These are phyloP conservation scores for Pelusios castaneus DNA, from an alignment of 2,113 vertebrate genomes.

Conservation along the genomic window DNA sequence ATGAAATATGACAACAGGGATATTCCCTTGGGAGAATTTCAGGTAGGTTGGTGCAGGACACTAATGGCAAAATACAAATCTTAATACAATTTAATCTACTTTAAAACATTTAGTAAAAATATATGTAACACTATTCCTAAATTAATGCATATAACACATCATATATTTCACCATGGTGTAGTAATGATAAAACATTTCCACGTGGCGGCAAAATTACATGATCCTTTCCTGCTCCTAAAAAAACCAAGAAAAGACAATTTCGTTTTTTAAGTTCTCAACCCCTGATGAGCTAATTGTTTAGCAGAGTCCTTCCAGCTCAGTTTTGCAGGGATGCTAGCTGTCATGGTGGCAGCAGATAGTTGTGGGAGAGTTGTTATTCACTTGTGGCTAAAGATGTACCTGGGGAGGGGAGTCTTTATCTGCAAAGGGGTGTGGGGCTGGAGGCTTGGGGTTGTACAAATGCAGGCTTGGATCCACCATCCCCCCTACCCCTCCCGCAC, in stretches of 20 bases:
- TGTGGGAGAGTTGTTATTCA: not conserved
- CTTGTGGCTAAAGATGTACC: not conserved
- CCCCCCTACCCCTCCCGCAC: too few relatives aligned
- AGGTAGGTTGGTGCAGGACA: not conserved
- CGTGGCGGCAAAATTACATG: not conserved
- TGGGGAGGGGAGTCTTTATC: not conserved
- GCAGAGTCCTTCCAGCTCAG: not conserved
- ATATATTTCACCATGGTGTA: too few relatives aligned
- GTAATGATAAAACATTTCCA: not conserved
- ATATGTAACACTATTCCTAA: not conserved
- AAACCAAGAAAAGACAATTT: conserved; percentile 7
- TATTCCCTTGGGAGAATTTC: not conserved
- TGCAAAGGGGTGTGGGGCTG: too few relatives aligned
- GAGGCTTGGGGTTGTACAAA: too few relatives aligned
- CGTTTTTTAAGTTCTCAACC: not conserved
- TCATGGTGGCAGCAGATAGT: not conserved
- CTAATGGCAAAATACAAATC: not conserved
- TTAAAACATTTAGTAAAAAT: not conserved
- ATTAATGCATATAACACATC: not conserved
- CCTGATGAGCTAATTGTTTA: not conserved
- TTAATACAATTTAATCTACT: not conserved
- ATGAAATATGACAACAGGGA: not conserved
- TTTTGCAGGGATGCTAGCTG: not conserved
- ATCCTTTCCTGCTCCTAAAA: not conserved
- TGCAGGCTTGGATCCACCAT: too few relatives aligned